A percentile compares a stretch with the other conserved stretches of the same genome.
Evolutionary conservation across 2,113 vertebrate species (phyloP).

Genomic region (Nothocercus julius): DNA sequence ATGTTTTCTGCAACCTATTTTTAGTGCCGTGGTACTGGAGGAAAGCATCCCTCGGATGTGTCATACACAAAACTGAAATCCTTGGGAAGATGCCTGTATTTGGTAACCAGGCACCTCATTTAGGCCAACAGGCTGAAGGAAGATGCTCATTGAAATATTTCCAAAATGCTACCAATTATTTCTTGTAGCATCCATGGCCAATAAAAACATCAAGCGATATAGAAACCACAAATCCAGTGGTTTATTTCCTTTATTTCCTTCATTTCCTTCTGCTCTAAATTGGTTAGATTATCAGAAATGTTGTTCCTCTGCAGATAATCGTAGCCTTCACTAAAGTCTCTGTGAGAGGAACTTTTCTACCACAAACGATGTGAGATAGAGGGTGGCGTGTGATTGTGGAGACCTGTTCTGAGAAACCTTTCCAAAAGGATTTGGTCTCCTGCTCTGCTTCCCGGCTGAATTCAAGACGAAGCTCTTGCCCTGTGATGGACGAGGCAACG

Average conservation of each 20-base stretch:
- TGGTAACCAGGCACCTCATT: background rate
- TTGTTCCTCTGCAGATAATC: background rate
- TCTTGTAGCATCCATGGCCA: background rate
- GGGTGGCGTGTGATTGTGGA: background rate
- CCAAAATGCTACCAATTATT: background rate
- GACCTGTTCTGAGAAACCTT: background rate
- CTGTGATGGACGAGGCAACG: rapidly evolving
- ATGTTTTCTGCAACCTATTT: background rate
- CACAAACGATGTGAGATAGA: background rate
- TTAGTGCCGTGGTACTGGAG: background rate
- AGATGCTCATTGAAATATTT: background rate
- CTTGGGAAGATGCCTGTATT: background rate
- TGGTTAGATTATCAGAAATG: background rate
- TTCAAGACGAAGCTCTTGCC: background rate
- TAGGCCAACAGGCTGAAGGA: background rate
- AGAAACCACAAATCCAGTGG: background rate
- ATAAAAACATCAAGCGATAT: background rate
- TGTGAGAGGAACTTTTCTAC: background rate
- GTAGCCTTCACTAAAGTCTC: background rate
- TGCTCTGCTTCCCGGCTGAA: background rate
- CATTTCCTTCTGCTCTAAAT: background rate
- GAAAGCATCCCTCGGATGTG: background rate
- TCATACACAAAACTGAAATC: background rate
- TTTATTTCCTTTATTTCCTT: background rate
- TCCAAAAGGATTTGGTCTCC: background rate